Evolutionary conservation across 1,140 invertebrate genomes (phyloP), one percentile per base, ranked within the genome.

Genomic region (Steinernema feltiae): DNA sequence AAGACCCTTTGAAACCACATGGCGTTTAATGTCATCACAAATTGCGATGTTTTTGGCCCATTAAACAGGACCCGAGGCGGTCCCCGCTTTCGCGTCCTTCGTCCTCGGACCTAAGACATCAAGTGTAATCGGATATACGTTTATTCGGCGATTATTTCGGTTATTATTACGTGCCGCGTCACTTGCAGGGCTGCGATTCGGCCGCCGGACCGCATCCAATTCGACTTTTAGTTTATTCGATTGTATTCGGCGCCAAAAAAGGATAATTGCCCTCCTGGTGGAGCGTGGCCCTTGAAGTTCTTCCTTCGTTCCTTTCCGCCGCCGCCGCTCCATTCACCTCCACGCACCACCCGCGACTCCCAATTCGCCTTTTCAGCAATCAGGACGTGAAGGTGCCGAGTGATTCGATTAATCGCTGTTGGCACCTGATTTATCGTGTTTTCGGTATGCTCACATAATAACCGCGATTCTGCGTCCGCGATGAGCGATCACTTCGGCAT

Each of bases 51-150:
- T 63, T 41, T 63, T 63, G 53, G 53, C 53, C 53, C 53, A 63
- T 63, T 63, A 63, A 63, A 63, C 53, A 63, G 53, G 53, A 63
- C 53, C 15, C 53, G 53, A 21, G 7, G 15, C 7, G 7, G 12
- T 63, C 53, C 53, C 24, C 35, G 35, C 18, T 18, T 18, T 41
- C 35, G 35, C 7, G 35, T 7, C 35, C 35, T 41, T 41, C 35
- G 35, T 41, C 35, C 35, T 41, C 35, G n/a, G n/a, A n/a, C 41
- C n/a, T n/a, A 46, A 46, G 41, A 46, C 41, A 46, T 63, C 53
- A 63, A 63, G 53, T 63, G 53, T 63, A 63, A 63, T 63, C 53
- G 53, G 53, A 63, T 63, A 63, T 63, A 63, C 53, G 53, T 63
- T 63, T 63, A 63, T 63, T 63, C 53, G 53, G 15, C 53, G 53